Base-by-base conservation (phyloP, 2,888 invertebrate genomes). In the Drosophila pullipes region DNA sequence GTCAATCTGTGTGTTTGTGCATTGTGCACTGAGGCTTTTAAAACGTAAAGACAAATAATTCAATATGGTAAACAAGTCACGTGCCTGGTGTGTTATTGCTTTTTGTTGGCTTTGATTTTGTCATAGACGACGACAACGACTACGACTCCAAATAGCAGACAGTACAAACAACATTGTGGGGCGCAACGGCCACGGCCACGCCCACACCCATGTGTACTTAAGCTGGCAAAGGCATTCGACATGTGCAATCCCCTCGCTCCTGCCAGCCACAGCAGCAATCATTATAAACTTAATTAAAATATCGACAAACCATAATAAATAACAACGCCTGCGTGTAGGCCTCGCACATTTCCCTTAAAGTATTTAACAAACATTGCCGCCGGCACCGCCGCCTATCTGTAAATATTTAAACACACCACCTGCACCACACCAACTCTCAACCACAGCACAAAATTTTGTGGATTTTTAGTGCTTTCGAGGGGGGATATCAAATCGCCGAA, bases 41-140 rank as follows among this genome's bases (percentile, higher is more conserved):
- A 90, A 67, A 74, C 76, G 69, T 69, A 69, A 79, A 85, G 83
- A 82, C 87, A 91, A 89, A 89, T 84, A 91, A 83, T 80, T 91
- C 89, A 83, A 88, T 92, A 91, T 92, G 83, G 85, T 84, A 90
- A 90, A 82, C 92, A 92, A 89, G 91, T 91, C 91, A 91, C 91
- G 91, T 92, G 87, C 83, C 83, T 61, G 66, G 68, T 79, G 82
- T 91, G 78, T 83, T 87, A 89, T 77, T 85, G 74, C 86, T 82
- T 85, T 82, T 76, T 78, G 85, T 78, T 77, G 74, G 69, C 77
- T 77, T 79, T 80, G 81, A 83, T 83, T 85, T 81, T 74, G 66
- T 72, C 44, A 58, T 58, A 58, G 58, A 44, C 58, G 69, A 57
- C 81, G 75, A 63, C 58, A 50, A 77, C 55, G 49, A 62, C 61